phyloP scores from a whole-genome alignment of 2,888 invertebrate genomes.

The Scaptomyza polygonia region DNA sequence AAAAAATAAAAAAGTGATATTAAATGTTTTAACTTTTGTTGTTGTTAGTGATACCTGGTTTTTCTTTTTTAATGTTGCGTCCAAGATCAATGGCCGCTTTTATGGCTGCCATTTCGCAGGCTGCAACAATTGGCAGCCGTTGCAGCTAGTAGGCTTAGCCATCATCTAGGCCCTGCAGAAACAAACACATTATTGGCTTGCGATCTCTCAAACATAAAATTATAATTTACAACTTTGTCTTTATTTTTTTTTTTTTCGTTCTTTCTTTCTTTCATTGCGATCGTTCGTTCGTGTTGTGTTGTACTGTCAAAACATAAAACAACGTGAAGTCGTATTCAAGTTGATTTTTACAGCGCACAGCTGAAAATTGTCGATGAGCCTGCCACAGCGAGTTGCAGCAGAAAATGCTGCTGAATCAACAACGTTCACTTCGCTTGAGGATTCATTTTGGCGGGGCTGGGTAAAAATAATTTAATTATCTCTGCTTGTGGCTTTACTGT shows the following conservation, averaged over 20 bases:
- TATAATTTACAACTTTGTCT: conserved; percentile 81
- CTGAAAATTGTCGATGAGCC: conserved; percentile 37
- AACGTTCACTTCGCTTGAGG: conserved; percentile 9
- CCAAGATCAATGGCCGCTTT: conserved; percentile 33
- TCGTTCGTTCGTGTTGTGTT: conserved; percentile 12
- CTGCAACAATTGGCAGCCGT: conserved; percentile 14
- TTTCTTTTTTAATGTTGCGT: conserved; percentile 33
- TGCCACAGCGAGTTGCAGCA: conserved; percentile 13
- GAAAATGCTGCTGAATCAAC: neutral
- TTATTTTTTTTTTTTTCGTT: conserved; percentile 34
- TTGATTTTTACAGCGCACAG: conserved; percentile 72
- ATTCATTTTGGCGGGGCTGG: neutral
- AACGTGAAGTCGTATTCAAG: conserved; percentile 73
- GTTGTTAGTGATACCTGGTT: no score
- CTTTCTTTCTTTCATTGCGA: neutral
- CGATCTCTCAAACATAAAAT: conserved; percentile 76
- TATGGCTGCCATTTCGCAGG: conserved; percentile 12
- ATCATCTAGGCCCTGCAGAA: conserved; percentile 9
- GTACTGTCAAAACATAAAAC: conserved; percentile 70
- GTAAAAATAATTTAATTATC: conserved; percentile 66
- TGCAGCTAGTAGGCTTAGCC: conserved; percentile 21
- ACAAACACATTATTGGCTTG: conserved; percentile 53
- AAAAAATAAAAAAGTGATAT: no score
- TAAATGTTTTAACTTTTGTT: no score
- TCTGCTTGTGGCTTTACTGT: conserved; percentile 50